These are phyloP conservation scores for Muricea muricata DNA, from an alignment of 92 coral and sea anemone species.

Conservation along the genomic window DNA sequence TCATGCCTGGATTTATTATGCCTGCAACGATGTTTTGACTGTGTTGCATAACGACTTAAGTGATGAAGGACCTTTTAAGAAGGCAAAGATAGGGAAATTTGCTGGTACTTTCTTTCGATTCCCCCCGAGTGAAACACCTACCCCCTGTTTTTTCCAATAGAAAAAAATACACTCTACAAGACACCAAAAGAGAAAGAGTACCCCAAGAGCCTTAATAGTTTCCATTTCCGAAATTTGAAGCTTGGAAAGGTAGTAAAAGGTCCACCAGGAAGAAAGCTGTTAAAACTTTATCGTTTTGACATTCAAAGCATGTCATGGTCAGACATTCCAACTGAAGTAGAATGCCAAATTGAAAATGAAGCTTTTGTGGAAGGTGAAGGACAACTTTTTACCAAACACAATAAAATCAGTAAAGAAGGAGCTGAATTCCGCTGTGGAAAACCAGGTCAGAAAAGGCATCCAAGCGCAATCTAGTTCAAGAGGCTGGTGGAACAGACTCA, in stretches of 20 bases:
- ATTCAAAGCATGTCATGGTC: conserved; percentile 14
- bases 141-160: no score
- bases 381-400: not conserved
- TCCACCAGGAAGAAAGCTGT: conserved; percentile 9
- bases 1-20: no score
- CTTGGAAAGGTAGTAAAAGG: conserved; percentile 7
- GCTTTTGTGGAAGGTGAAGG: not conserved
- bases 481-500: not conserved
- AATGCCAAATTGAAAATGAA: not conserved
- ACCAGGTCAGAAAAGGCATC: conserved; percentile 17
- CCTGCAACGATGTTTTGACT: not conserved
- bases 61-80: not conserved
- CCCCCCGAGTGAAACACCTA: not conserved
- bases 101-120: not conserved
- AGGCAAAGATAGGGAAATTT: not conserved
- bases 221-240: not conserved
- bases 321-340: not conserved
- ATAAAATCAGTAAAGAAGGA: not conserved
- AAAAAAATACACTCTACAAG: not conserved
- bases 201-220: conserved; percentile 11
- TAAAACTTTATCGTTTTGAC: conserved; percentile 16
- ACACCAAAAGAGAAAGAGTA: not conserved
- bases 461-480: conserved; percentile 18
- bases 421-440: not conserved
- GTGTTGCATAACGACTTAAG: not conserved